Base-by-base conservation (phyloP, 1,140 invertebrate genomes). In the Latrodectus geometricus region DNA sequence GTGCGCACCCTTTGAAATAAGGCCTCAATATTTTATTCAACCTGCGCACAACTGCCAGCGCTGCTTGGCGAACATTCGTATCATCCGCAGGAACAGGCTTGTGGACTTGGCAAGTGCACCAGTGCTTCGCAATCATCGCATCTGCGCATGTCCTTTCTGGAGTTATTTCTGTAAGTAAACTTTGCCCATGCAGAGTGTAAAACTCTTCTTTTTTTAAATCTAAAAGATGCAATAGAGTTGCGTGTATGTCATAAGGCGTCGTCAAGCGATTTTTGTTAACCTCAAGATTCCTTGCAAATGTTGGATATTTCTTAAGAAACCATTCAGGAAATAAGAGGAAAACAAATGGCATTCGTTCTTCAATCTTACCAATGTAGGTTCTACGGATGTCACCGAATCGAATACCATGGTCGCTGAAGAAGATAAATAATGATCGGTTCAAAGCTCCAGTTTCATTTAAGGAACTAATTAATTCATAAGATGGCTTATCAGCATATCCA, bases 331-430 rank as follows among this genome's bases (percentile, higher is more conserved):
- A 88, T 88, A 94, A 93, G 2, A 98, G 91, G 89, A 95, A 95
- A 82, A 97, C 92, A 86, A 97, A 96, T 0, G 97, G 97, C 23
- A 99, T 90, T 68, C 97, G 91, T 90, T 98, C 97, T 91, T 99
- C 97, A 84, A 89, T 56, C 90, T 96, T 94, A 0, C 97, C 97
- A 80, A 92, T 94, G 90, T 95, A 95, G 0, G 97, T 98, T 89
- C 93, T 90, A 21, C 96, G 91, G n/a, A 97, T 94, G 5, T 92
- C 92, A 5, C 97, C 97, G 92, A 96, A 98, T 56, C 98, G 91
- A 89, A 97, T 95, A 0, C 98, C 98, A 90, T 99, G 98, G 91
- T 99, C 98, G 89, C 96, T 97, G 88, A 97, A 92, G 23, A 98
- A 93, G 35, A 98, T 92, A 0, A 98, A 90, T 0, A 93, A 90